Conservation (phyloP, 2,888 invertebrate genomes). For the Silvanus unidentatus region DNA sequence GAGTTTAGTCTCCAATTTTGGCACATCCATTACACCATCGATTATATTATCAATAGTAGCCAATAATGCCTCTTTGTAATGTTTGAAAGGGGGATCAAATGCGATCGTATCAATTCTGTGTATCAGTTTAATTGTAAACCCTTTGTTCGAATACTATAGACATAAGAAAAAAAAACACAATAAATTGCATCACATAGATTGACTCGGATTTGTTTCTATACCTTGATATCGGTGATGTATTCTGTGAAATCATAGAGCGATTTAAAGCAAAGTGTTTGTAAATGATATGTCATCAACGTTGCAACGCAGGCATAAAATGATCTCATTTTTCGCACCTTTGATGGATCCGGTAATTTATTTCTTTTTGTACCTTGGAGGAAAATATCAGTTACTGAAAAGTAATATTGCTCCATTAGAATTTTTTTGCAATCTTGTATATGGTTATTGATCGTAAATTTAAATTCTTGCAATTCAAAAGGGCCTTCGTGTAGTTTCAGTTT, state of each 20-base stretch:
- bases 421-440: conserved; percentile 65
- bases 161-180: conserved; percentile 23
- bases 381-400: conserved; percentile 57
- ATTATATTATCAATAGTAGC: conserved; percentile 69
- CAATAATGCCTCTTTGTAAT: conserved; percentile 65
- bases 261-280: conserved; percentile 73
- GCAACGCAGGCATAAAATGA: conserved; percentile 81
- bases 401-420: conserved; percentile 61
- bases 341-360: conserved; percentile 61
- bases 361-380: conserved; percentile 63
- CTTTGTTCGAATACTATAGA: conserved; percentile 65
- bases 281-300: conserved; percentile 80
- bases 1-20: conserved; percentile 73
- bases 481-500: conserved; percentile 54
- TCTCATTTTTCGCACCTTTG: conserved; percentile 59
- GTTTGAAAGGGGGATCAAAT: conserved; percentile 71
- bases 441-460: conserved; percentile 51
- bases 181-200: not conserved
- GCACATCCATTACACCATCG: conserved; percentile 63
- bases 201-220: conserved; percentile 38
- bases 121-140: conserved; percentile 59
- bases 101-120: conserved; percentile 57
- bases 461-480: conserved; percentile 63
- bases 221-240: conserved; percentile 71
- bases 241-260: conserved; percentile 74